Percentiles rank a stretch among this genome's conserved stretches.
phyloP scores from a whole-genome alignment of 2,113 vertebrate species.

The Lathamus discolor region DNA sequence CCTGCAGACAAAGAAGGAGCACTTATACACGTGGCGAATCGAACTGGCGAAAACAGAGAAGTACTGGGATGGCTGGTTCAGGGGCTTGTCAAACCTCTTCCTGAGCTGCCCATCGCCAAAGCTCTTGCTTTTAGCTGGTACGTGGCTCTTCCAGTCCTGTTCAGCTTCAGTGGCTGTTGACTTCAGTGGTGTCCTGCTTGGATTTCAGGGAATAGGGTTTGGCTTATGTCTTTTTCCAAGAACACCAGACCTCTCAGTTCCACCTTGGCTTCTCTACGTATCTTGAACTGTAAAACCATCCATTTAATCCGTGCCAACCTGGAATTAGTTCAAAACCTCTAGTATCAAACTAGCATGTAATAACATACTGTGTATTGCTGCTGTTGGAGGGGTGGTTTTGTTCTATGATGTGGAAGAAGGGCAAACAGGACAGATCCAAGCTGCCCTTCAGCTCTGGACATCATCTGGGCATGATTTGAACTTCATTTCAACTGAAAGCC shows the following conservation, averaged over 20 bases:
- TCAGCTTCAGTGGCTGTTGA: neutral
- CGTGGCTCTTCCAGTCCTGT: neutral
- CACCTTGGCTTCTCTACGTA: neutral
- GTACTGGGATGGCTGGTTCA: slow-evolving; percentile 99
- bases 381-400: neutral
- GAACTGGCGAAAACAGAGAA: slow-evolving; percentile 97
- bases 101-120: slow-evolving; percentile 92
- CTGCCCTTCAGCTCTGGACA: neutral
- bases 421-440: neutral
- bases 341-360: neutral
- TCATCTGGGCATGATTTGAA: neutral
- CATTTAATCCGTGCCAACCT: neutral
- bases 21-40: slow-evolving; percentile 93
- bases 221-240: neutral
- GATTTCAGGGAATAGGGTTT: neutral
- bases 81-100: slow-evolving; percentile 94
- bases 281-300: neutral
- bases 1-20: slow-evolving; percentile 89
- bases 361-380: neutral
- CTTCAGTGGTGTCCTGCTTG: neutral
- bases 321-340: neutral
- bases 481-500: neutral
- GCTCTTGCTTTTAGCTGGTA: slow-evolving; percentile 93
- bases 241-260: neutral
- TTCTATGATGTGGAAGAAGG: neutral